A percentile compares a stretch with the other conserved stretches of the same genome.
phyloP scores from a whole-genome alignment of 1,140 invertebrate genomes.

The Sycophila sp. region DNA sequence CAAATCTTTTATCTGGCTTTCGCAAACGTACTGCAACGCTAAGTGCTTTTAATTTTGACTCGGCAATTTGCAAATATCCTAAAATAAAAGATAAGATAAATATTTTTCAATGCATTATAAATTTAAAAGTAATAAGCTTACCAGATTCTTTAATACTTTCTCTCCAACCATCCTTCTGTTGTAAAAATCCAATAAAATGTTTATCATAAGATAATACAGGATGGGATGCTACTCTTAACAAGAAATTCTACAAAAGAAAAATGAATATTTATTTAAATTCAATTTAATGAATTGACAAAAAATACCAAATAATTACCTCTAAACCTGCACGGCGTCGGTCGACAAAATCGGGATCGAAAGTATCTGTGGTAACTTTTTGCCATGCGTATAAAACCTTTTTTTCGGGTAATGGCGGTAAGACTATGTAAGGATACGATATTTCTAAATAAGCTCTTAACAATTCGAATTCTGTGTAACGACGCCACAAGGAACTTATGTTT shows the following conservation, averaged over 20 bases:
- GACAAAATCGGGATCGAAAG: constrained; percentile 87
- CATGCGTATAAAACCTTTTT: constrained; percentile 84
- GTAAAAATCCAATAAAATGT: constrained; percentile 80
- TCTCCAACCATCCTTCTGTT: constrained; percentile 80
- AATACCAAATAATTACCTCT: constrained; percentile 67
- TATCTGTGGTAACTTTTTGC: constrained; percentile 81
- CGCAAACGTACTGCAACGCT: constrained; percentile 80
- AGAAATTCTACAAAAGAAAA: constrained; percentile 73
- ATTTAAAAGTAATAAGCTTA: constrained; percentile 49
- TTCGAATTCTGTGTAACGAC: constrained; percentile 87
- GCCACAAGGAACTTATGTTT: constrained; percentile 78
- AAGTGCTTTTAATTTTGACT: constrained; percentile 80
- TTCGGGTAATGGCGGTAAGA: constrained; percentile 83
- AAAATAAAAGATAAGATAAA: neutral
- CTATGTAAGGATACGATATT: constrained; percentile 79
- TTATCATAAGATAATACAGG: constrained; percentile 78
- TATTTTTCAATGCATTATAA: neutral
- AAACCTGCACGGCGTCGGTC: constrained; percentile 81
- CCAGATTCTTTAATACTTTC: constrained; percentile 80
- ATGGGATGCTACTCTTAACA: constrained; percentile 80
- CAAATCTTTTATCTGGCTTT: constrained; percentile 79
- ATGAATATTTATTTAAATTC: constrained; percentile 2
- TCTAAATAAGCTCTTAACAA: constrained; percentile 80
- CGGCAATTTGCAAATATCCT: constrained; percentile 78
- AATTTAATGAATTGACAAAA: constrained; percentile 3